A percentile compares a stretch with the other conserved stretches of the same genome.
Evolutionary conservation across 2,888 invertebrate species (phyloP).

Genomic region (Mythimna lalbum): DNA sequence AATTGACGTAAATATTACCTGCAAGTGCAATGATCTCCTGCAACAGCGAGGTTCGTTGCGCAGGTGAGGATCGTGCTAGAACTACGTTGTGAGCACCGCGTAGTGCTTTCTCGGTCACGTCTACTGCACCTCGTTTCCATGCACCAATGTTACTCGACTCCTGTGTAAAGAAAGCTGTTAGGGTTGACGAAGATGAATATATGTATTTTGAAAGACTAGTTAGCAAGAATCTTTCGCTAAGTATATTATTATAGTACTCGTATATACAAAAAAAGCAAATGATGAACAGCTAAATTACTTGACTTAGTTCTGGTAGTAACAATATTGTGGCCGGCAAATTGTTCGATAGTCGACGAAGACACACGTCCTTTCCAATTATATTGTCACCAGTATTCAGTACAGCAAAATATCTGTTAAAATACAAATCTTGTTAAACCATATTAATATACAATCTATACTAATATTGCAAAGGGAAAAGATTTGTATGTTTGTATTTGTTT

Average conservation of each 20-base stretch:
- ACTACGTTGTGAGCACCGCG: background rate
- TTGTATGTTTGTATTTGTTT: background rate
- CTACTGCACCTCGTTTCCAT: constrained; percentile 36
- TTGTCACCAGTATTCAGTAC: constrained; percentile 31
- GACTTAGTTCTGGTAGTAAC: constrained; percentile 40
- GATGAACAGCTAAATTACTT: constrained; percentile 17
- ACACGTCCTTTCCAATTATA: constrained; percentile 36
- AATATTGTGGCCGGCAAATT: constrained; percentile 42
- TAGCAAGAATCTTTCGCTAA: background rate
- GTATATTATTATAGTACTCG: no score
- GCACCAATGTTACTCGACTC: background rate
- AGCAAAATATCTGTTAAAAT: constrained; percentile 42
- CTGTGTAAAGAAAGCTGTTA: constrained; percentile 4
- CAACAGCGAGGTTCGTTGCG: constrained; percentile 31
- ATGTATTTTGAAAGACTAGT: background rate
- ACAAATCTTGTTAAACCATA: background rate
- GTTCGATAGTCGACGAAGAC: constrained; percentile 17
- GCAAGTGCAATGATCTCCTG: constrained; percentile 44
- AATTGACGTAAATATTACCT: constrained; percentile 23
- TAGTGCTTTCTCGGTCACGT: constrained; percentile 41
- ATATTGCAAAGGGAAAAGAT: no score
- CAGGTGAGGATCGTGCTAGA: constrained; percentile 13
- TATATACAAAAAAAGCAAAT: background rate
- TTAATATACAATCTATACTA: no score
- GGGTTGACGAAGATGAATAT: no score